Evolutionary conservation across 2,113 vertebrate species (phyloP), one percentile per base, ranked within the genome.

Genomic region (Mustela lutreola): DNA sequence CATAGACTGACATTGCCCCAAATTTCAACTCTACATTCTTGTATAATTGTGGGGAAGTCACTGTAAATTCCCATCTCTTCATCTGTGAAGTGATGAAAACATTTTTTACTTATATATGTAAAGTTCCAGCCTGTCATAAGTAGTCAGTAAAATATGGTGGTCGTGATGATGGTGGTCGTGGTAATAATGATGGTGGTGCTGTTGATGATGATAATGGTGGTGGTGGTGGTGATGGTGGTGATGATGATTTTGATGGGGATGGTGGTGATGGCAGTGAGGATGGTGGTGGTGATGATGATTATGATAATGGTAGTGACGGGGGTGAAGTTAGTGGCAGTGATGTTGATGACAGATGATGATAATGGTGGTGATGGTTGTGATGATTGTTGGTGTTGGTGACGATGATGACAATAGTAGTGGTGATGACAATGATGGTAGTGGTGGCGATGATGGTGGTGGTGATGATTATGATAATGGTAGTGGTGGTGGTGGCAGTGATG

Each of bases 121-220:
- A 45, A 85, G 45, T 78, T 53, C 12, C 26, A 89, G 18, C 2
- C n/a, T 7, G 15, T 56, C 24, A 87, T 5, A 82, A 21, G 19
- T 24, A 31, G 15, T 76, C 48, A 93, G 67, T 80, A 33, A 91
- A 80, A 53, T 62, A 33, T 11, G 31, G 14, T 19, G 15, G 70
- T 33, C 11, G 45, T 53, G 31, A 9, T 42, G 12, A 1, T 58
- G 10, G 2, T 39, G 16, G 0, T 76, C 18, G 7, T 53, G 56
- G 1, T 26, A 2, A 0, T 9, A 9, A 2, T 53, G 21, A 4
- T 9, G 18, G 7, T 50, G 11, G 11, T 71, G 42, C 0, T 86
- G 22, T 1, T 36, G 4, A 2, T 36, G 58, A 12, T 48, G 33
- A 4, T 15, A 4, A 1, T 39, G 45, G 1, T 50, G 19, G 1